Conservation (phyloP, 2,888 invertebrate species). For the Ophion costatus region DNA sequence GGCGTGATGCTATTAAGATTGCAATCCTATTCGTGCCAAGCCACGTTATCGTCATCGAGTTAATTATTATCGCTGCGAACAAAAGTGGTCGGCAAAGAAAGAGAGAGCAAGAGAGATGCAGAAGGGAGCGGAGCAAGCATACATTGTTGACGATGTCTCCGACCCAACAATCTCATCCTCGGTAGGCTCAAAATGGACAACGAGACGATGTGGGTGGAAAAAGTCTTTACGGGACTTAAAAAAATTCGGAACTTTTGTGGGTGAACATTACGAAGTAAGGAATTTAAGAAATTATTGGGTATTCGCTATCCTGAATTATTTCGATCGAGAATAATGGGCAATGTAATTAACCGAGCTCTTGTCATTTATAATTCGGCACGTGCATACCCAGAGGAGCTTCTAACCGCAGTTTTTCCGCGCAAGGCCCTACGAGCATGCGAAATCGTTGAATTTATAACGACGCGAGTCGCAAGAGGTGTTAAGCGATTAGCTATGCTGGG, state of each 20-base stretch:
- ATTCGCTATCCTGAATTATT: not conserved
- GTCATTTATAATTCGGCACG: slow-evolving; percentile 42
- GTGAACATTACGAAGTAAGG: not conserved
- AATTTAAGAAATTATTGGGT: not conserved
- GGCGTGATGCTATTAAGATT: slow-evolving; percentile 69
- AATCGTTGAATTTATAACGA: slow-evolving; percentile 57
- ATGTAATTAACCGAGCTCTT: slow-evolving; percentile 6
- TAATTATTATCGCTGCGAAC: slow-evolving; percentile 64
- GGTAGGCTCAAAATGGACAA: not conserved
- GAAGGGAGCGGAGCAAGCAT: not conserved
- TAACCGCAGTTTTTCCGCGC: not conserved
- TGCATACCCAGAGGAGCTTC: slow-evolving; percentile 13
- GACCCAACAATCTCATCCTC: not conserved
- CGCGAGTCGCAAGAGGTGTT: slow-evolving; percentile 71
- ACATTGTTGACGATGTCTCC: not conserved
- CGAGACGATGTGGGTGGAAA: not conserved
- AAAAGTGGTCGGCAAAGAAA: slow-evolving; percentile 37
- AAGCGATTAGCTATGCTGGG: slow-evolving; percentile 75
- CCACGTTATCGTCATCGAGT: slow-evolving; percentile 64
- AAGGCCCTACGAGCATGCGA: slow-evolving; percentile 26
- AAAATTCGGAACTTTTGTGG: not conserved
- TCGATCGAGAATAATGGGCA: slow-evolving; percentile 37
- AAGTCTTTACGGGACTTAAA: not conserved
- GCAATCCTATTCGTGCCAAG: slow-evolving; percentile 62
- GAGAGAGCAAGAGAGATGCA: not conserved